Evolutionary conservation across 2,797 vertebrate species (phyloP), one percentile per base, ranked within the genome.

Genomic region (Semaprochilodus insignis): DNA sequence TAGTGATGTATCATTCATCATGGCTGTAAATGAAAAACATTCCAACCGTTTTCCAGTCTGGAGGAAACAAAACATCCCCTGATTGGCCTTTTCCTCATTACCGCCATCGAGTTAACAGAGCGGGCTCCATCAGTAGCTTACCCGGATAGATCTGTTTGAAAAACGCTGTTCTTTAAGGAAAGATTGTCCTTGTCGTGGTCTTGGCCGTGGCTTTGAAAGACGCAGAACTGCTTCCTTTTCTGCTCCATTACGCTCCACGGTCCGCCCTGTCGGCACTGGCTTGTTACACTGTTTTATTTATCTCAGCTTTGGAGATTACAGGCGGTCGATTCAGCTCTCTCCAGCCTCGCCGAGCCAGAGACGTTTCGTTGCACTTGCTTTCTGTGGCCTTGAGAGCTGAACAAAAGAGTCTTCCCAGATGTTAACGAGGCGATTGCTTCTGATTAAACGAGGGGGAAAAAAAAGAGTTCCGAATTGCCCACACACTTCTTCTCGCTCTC

Each of bases 381-480:
- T 75, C 72, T 72, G 51, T 34, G 48, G 23, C 82, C 81, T 71
- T 36, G 70, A 73, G 54, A 19, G 65, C 31, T 76, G 80, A 81
- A 86, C 85, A 84, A 83, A 81, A 74, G 80, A 75, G 44, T 72
- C 70, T 80, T 87, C 81, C 44, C 65, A 77, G 73, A 77, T 81
- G 85, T 83, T 87, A 89, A 85, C 86, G 77, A 84, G 84, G 75
- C 83, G 85, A 85, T 86, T 80, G 79, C 75, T 67, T 76, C 69
- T 72, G 81, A 87, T 88, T 90, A 80, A 85, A 89, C 31, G 31
- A 31, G 31, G 31, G 3, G 3, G 31, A 78, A 34, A 82, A 74
- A 81, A 85, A 81, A 40, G 55, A 34, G 72, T 85, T 87, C 80
- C 84, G 69, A 79, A 74, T 84, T 87, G 66, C 60, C 80, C 74